phyloP scores from a whole-genome alignment of 2,888 invertebrate genomes.

The Plagodis dolabraria region DNA sequence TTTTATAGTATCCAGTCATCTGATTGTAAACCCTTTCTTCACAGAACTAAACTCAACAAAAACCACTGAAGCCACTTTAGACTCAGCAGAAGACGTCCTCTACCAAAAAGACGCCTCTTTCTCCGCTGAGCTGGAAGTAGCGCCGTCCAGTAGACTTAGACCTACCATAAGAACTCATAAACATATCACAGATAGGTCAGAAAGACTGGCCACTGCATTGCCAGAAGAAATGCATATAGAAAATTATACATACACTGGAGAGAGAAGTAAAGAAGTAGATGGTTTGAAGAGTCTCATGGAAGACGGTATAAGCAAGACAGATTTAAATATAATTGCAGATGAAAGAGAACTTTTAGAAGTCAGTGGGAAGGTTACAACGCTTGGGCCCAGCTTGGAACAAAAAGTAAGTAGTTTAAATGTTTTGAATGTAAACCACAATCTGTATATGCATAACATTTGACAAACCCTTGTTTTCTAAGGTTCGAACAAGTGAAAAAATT shows the following conservation, averaged over 20 bases:
- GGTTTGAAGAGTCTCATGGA: conserved; percentile 74
- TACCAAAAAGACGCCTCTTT: conserved; percentile 92
- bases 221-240: conserved; percentile 51
- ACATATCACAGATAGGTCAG: conserved; percentile 55
- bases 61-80: conserved; percentile 79
- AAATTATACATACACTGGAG: conserved; percentile 69
- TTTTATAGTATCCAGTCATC: too few relatives aligned
- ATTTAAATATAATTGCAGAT: conserved; percentile 75
- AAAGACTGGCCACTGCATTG: conserved; percentile 56
- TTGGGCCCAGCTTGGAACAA: conserved; percentile 87
- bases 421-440: background rate
- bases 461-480: too few relatives aligned
- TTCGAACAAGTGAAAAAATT: too few relatives aligned
- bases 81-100: conserved; percentile 88
- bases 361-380: conserved; percentile 76
- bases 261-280: conserved; percentile 69
- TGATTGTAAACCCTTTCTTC: conserved; percentile 42
- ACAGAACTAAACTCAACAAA: conserved; percentile 91
- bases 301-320: conserved; percentile 75
- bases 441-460: too few relatives aligned
- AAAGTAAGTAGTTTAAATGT: conserved; percentile 69
- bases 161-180: conserved; percentile 43
- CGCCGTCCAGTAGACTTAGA: conserved; percentile 79
- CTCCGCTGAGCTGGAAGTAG: conserved; percentile 88
- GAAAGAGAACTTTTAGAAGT: conserved; percentile 47